Evolutionary conservation across 2,113 vertebrate species (phyloP).

Genomic region (Xyliphius kryptos): DNA sequence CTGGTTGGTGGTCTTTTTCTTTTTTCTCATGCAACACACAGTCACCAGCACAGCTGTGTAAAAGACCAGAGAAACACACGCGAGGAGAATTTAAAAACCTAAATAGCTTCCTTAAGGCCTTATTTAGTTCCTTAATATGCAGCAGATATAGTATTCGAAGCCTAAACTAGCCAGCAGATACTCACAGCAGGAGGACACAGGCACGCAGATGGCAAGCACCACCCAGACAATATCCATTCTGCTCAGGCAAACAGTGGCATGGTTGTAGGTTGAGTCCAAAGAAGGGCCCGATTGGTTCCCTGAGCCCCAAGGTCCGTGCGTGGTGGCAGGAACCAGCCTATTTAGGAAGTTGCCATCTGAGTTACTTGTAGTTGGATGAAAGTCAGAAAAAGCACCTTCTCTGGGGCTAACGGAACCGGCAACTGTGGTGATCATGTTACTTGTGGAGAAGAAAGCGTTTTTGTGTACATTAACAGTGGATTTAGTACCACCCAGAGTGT

Average conservation of each 20-base stretch:
- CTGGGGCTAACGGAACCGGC: constrained; percentile 39
- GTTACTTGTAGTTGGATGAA: constrained; percentile 45
- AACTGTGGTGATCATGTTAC: constrained; percentile 52
- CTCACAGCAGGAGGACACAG: constrained; percentile 95
- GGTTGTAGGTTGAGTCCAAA: constrained; percentile 69
- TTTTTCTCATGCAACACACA: constrained; percentile 91
- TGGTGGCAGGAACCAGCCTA: constrained; percentile 77
- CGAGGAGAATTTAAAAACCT: no score
- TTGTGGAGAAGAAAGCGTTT: background rate
- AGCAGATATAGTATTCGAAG: no score
- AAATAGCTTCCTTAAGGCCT: no score
- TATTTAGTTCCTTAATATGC: no score
- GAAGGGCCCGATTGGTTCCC: constrained; percentile 78
- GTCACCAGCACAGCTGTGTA: constrained; percentile 86
- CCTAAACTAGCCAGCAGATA: no score
- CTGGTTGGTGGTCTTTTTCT: constrained; percentile 88
- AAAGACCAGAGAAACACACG: constrained; percentile 42
- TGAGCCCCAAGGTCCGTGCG: constrained; percentile 67
- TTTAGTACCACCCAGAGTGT: constrained; percentile 7
- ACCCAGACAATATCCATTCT: constrained; percentile 96
- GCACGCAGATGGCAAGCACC: constrained; percentile 88
- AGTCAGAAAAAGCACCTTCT: constrained; percentile 29
- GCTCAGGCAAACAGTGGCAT: constrained; percentile 83
- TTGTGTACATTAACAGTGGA: constrained; percentile 34
- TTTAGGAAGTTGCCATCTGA: constrained; percentile 83